Percentiles rank a stretch among this genome's conserved stretches.
Conservation (phyloP, 1,140 invertebrate species). For the Odontomachus brunneus region DNA sequence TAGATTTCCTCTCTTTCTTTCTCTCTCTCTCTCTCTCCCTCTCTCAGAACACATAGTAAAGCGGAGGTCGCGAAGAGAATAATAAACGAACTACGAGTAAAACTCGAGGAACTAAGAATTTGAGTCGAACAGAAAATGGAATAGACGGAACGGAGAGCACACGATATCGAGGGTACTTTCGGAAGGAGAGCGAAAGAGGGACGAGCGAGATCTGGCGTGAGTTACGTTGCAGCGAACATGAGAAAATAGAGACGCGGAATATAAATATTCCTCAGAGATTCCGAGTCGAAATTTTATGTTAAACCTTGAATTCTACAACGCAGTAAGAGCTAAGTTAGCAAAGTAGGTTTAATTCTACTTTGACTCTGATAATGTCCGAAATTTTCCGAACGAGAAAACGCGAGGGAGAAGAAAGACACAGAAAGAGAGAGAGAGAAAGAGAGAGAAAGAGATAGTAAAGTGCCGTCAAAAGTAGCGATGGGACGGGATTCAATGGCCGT, state of each 20-base stretch:
- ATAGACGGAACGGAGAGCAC: background rate
- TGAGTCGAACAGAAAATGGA: background rate
- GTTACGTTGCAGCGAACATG: background rate
- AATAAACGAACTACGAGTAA: background rate
- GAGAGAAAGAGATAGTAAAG: background rate
- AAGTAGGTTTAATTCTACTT: too few species aligned
- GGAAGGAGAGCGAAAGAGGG: background rate
- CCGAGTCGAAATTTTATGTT: too few species aligned
- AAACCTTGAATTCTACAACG: too few species aligned
- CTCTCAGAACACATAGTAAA: background rate
- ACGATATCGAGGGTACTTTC: background rate
- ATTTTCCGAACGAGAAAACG: too few species aligned
- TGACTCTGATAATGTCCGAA: too few species aligned
- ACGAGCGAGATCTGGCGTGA: background rate
- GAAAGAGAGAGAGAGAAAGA: background rate
- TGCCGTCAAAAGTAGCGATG: background rate
- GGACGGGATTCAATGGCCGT: background rate
- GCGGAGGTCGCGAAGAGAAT: background rate
- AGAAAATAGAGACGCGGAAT: background rate
- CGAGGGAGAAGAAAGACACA: background rate
- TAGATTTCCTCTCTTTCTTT: too few species aligned
- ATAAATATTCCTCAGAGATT: background rate
- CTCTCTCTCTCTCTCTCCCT: background rate
- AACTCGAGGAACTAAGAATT: constrained; percentile 1
- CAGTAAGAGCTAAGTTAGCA: too few species aligned